Percentiles rank a stretch among this genome's conserved stretches.
Conservation (phyloP, 2,797 vertebrate species). For the Lacerta bilineata region DNA sequence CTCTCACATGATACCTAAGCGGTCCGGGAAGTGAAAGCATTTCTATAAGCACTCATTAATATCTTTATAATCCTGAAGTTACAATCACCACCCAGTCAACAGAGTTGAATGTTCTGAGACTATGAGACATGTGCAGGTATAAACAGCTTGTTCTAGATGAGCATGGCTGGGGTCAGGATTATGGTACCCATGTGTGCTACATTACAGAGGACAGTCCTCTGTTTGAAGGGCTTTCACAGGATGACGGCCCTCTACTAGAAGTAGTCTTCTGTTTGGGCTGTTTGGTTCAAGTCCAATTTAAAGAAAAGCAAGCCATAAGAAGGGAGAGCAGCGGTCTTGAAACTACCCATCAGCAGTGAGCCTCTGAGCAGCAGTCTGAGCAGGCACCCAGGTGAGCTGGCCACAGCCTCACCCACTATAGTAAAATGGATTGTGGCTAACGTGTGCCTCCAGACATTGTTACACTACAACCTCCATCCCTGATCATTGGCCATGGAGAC, state of each 20-base stretch:
- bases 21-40: neutral
- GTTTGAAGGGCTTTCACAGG: neutral
- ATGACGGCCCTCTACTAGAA: no score
- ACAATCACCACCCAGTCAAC: neutral
- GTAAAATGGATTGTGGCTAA: neutral
- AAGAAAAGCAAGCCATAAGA: neutral
- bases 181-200: neutral
- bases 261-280: no score
- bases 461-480: no score
- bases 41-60: slow-evolving; percentile 22
- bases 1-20: neutral
- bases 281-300: neutral
- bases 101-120: neutral
- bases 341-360: neutral
- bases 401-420: neutral
- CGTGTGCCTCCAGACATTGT: no score
- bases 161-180: neutral
- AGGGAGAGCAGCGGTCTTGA: neutral
- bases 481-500: no score
- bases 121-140: neutral
- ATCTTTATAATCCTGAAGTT: neutral
- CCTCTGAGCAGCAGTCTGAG: neutral
- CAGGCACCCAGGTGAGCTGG: neutral
- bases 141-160: neutral
- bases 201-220: neutral